Conservation (phyloP, 2,797 vertebrate species). For the Leptatherina wallacei region DNA sequence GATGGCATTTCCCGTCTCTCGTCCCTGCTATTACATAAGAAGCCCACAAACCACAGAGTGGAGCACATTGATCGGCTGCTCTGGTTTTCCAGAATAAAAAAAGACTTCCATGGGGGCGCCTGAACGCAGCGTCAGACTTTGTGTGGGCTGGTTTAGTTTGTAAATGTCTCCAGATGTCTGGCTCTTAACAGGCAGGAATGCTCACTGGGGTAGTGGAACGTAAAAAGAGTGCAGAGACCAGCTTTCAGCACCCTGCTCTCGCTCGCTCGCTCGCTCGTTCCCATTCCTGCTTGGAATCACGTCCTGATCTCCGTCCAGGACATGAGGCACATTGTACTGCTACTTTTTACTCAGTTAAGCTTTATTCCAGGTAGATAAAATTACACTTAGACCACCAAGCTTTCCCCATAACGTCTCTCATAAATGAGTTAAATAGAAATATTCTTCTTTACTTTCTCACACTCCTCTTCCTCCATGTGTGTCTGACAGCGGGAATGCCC, state of each 20-base stretch:
- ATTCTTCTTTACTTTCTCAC: too few relatives aligned
- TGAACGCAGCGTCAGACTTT: constrained; percentile 42
- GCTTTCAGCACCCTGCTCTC: constrained; percentile 36
- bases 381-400: too few relatives aligned
- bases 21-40: constrained; percentile 15
- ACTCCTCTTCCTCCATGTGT: not conserved
- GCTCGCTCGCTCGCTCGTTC: constrained; percentile 18
- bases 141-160: constrained; percentile 42
- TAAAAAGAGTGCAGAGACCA: constrained; percentile 46
- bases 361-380: not conserved
- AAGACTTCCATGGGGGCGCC: constrained; percentile 42
- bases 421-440: too few relatives aligned
- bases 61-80: constrained; percentile 23
- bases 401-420: not conserved
- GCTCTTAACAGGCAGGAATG: constrained; percentile 43
- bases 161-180: constrained; percentile 79
- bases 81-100: constrained; percentile 43
- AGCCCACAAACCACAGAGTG: constrained; percentile 17
- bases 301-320: not conserved
- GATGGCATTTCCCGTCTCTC: constrained; percentile 21
- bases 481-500: constrained; percentile 86
- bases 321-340: constrained; percentile 9
- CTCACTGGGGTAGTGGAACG: constrained; percentile 53
- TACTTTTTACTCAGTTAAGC: not conserved
- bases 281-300: constrained; percentile 10